Percentiles rank a stretch among this genome's conserved stretches.
Evolutionary conservation across 2,888 invertebrate genomes (phyloP).

Genomic region (Tenthredo scrophulariae): DNA sequence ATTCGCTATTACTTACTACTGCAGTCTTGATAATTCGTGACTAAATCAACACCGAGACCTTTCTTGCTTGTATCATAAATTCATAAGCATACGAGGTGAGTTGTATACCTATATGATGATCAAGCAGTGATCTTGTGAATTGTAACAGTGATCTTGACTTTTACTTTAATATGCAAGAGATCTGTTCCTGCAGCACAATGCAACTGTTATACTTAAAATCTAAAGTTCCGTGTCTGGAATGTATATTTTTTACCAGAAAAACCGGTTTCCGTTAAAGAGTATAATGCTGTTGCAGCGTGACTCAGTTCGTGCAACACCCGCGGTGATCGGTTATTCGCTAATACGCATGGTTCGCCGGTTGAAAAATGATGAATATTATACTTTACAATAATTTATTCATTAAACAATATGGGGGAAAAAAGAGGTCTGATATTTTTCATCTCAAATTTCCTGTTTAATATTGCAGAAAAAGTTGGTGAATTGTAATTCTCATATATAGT

Average conservation of each 20-base stretch:
- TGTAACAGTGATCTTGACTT: conserved; percentile 38
- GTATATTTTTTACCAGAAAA: conserved; percentile 11
- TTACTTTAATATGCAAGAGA: neutral
- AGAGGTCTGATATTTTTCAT: too few relatives aligned
- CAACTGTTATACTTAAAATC: conserved; percentile 11
- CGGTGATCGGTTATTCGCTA: neutral
- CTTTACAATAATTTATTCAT: neutral
- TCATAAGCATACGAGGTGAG: conserved; percentile 4
- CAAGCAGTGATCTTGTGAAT: conserved; percentile 51
- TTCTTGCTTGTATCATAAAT: neutral
- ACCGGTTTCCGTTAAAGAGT: conserved; percentile 18
- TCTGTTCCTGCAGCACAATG: neutral
- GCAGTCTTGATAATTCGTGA: neutral
- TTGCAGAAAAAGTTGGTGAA: too few relatives aligned
- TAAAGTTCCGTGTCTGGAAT: conserved; percentile 12
- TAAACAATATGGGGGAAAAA: too few relatives aligned
- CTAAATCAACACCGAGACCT: neutral
- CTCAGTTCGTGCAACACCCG: conserved; percentile 6
- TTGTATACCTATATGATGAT: neutral
- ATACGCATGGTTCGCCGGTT: neutral
- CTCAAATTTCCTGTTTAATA: too few relatives aligned
- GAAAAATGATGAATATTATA: neutral
- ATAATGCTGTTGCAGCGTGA: conserved; percentile 23
- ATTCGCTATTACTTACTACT: neutral
- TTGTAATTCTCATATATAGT: too few relatives aligned